These are phyloP conservation scores for Platanista minor DNA, from an alignment of 2,113 vertebrate species.

Conservation along the genomic window DNA sequence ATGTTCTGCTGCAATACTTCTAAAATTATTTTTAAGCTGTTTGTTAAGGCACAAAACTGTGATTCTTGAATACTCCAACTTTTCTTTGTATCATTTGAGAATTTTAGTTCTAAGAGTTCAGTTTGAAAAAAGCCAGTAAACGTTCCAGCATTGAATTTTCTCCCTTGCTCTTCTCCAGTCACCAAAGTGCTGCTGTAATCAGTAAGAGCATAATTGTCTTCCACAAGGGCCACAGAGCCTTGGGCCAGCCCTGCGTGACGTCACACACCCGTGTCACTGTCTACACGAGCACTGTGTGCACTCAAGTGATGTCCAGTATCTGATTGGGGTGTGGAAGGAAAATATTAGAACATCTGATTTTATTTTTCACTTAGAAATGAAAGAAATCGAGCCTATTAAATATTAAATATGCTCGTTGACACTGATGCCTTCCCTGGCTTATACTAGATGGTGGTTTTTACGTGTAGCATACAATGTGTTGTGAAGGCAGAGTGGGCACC, in stretches of 20 bases:
- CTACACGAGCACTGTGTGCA: fast-evolving
- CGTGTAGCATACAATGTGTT: fast-evolving
- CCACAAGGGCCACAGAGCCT: not conserved
- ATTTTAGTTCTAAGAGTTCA: not conserved
- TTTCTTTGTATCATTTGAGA: not conserved
- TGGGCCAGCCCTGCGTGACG: not conserved
- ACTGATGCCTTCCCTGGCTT: no score
- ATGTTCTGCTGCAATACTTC: not conserved
- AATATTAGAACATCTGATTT: not conserved
- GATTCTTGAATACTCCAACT: not conserved
- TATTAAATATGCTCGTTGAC: fast-evolving
- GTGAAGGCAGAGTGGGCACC: not conserved
- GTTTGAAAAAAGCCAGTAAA: not conserved
- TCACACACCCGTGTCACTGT: fast-evolving
- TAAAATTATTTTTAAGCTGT: not conserved
- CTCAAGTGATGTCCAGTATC: not conserved
- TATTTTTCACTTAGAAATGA: not conserved
- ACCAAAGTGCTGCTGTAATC: not conserved
- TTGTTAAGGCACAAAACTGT: not conserved
- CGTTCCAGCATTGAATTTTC: not conserved
- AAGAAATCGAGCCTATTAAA: not conserved
- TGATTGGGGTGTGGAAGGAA: not conserved
- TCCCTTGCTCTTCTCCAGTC: not conserved
- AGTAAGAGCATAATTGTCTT: not conserved
- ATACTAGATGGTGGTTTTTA: not conserved